Base-by-base conservation (phyloP, 2,888 invertebrate species). In the Torymus tubicola region DNA sequence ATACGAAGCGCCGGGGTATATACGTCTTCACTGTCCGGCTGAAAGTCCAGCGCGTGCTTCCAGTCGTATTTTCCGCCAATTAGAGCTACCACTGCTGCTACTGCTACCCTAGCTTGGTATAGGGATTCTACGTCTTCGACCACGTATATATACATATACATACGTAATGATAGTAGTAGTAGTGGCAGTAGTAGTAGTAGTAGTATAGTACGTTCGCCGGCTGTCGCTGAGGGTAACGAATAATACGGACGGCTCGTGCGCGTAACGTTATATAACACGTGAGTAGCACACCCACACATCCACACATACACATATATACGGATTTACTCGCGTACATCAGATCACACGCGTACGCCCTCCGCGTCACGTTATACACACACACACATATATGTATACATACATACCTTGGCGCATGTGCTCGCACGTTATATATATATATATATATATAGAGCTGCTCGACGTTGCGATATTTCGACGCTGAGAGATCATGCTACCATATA, bases 61-160 rank as follows among this genome's bases (percentile, higher is more conserved):
- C 74, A 81, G 84, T 82, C 84, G 85, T 87, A 88, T 87, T 88
- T 88, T 87, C 87, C 86, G 86, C 84, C 88, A 87, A 88, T 88
- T 88, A 88, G 86, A 87, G 85, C 53, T 80, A 70, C 68, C 75
- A 65, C 73, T 31, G 31, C 31, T 31, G 31, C 31, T 31, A 8
- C 31, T 31, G 3, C 31, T 31, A 31, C 31, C 3, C 42, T 8
- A 5, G 8, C 42, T 2, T 2, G 21, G 21, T 21, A 21, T 21
- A 63, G 52, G 21, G 61, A 58, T 31, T 57, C 24, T 24, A 2
- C 58, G 67, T 67, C 64, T 60, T 74, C 74, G 13, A 12, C 14
- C 42, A 61, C 31, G 60, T n/a, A 16, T 18, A 31, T n/a, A 16
- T 18, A 31, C 13, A 55, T 61, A 60, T 14, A 42, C 10, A 42